These are phyloP conservation scores for Suillia variegata DNA, from an alignment of 2,888 invertebrate species.

Conservation along the genomic window DNA sequence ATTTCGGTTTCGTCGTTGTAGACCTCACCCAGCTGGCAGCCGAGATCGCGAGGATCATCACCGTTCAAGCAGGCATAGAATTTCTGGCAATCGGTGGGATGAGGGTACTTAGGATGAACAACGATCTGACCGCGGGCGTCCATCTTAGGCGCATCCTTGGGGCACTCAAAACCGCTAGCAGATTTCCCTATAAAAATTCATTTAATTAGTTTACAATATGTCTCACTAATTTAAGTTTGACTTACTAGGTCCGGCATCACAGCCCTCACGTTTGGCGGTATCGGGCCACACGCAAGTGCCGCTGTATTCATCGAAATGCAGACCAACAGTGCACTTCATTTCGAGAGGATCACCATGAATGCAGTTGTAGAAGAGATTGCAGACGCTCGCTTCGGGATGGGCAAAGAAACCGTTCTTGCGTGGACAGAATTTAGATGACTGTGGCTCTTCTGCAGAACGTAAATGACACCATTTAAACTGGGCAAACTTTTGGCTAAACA, in stretches of 20 bases:
- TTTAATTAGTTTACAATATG: not conserved
- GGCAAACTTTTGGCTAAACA: not conserved
- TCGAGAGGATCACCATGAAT: slow-evolving; percentile 83
- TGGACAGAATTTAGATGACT: slow-evolving; percentile 72
- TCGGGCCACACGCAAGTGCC: slow-evolving; percentile 93
- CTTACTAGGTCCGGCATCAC: slow-evolving; percentile 66
- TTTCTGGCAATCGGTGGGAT: slow-evolving; percentile 86
- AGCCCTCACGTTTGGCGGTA: slow-evolving; percentile 76
- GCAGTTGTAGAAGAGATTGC: slow-evolving; percentile 88
- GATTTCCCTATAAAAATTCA: slow-evolving; percentile 68
- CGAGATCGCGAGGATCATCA: slow-evolving; percentile 83
- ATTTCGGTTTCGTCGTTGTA: slow-evolving; percentile 84
- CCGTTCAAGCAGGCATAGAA: slow-evolving; percentile 91
- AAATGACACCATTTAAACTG: not conserved
- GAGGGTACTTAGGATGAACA: slow-evolving; percentile 84
- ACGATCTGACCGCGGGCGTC: slow-evolving; percentile 74
- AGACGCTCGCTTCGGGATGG: slow-evolving; percentile 80
- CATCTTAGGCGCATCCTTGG: slow-evolving; percentile 68
- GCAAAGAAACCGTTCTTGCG: slow-evolving; percentile 90
- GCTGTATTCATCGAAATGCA: slow-evolving; percentile 87
- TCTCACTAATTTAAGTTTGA: no score
- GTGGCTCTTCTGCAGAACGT: slow-evolving; percentile 72
- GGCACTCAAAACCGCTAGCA: slow-evolving; percentile 85
- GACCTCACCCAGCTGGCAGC: slow-evolving; percentile 86
- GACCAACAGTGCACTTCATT: slow-evolving; percentile 83